phyloP scores from a whole-genome alignment of 2,797 vertebrate species.

The Ptychobarbus kaznakovi region DNA sequence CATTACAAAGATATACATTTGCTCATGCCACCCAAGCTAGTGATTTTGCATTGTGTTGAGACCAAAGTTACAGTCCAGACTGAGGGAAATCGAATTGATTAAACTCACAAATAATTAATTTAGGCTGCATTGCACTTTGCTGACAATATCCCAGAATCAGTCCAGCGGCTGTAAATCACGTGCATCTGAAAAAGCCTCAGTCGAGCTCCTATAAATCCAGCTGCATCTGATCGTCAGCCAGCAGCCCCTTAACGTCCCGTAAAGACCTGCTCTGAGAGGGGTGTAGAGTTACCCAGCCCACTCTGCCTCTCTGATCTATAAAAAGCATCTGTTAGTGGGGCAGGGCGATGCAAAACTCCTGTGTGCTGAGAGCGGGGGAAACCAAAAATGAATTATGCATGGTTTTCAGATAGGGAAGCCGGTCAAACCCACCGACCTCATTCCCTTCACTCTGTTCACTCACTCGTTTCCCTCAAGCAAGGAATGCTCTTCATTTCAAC shows the following conservation, averaged over 20 bases:
- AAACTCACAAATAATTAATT: constrained; percentile 13
- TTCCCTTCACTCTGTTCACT: constrained; percentile 50
- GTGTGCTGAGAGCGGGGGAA: constrained; percentile 49
- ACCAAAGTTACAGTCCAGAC: not conserved
- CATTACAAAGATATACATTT: not conserved
- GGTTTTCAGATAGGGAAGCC: constrained; percentile 60
- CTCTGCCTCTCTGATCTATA: constrained; percentile 25
- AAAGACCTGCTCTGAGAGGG: not conserved
- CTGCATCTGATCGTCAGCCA: not conserved
- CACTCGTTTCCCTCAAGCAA: constrained; percentile 21
- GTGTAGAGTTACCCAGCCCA: constrained; percentile 21
- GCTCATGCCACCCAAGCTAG: not conserved
- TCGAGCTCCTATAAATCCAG: not conserved
- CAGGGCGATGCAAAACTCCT: constrained; percentile 28
- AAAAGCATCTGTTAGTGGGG: constrained; percentile 55
- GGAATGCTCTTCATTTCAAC: constrained; percentile 1
- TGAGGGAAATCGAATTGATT: too few species aligned
- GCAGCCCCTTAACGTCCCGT: not conserved
- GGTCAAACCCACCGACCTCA: constrained; percentile 75
- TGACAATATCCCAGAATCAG: not conserved
- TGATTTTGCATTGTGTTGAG: not conserved
- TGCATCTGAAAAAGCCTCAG: not conserved
- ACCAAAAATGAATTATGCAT: constrained; percentile 77
- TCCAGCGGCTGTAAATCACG: not conserved
- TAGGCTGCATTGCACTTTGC: not conserved